Percentiles rank a stretch among this genome's conserved stretches.
These are phyloP conservation scores for Aurelia coerulea DNA, from an alignment of 30 jellyfish, hydroid and myxozoan species.

Conservation along the genomic window DNA sequence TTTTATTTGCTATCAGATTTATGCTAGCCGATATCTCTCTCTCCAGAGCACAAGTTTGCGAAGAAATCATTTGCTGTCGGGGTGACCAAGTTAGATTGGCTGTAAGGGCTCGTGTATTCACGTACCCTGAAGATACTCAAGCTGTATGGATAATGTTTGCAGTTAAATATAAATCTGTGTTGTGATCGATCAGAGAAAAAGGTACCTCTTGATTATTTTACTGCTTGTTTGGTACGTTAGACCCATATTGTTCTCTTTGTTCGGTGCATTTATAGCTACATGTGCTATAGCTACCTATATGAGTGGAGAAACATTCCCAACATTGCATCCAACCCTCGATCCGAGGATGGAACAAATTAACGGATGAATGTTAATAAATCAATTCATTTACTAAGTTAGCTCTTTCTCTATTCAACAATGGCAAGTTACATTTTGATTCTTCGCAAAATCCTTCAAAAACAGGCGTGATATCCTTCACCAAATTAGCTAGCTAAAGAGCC, in stretches of 20 bases:
- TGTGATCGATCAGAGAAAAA: conserved; percentile 21
- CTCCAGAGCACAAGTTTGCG: conserved; percentile 86
- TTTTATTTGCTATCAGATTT: too few species aligned
- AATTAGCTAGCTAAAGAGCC: too few species aligned
- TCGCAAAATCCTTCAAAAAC: not conserved
- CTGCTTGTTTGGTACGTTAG: not conserved
- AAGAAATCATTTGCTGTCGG: conserved; percentile 91
- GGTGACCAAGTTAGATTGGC: conserved; percentile 95
- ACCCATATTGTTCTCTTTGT: not conserved
- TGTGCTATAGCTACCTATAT: too few species aligned
- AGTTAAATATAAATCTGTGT: conserved; percentile 83
- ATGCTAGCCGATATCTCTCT: not conserved
- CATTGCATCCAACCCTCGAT: too few species aligned
- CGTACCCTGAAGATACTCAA: conserved; percentile 85
- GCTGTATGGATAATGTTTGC: conserved; percentile 98
- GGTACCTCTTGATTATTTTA: not conserved
- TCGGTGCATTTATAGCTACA: not conserved
- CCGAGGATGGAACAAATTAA: too few species aligned
- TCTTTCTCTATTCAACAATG: not conserved
- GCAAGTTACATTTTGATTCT: not conserved
- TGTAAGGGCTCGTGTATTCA: conserved; percentile 84
- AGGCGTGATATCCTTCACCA: too few species aligned
- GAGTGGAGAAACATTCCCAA: too few species aligned
- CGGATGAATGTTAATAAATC: not conserved
- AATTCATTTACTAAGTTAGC: not conserved